A percentile compares a stretch with the other conserved stretches of the same genome.
These are phyloP conservation scores for Ardeotis arabs DNA, from an alignment of 2,113 vertebrate genomes.

Conservation along the genomic window DNA sequence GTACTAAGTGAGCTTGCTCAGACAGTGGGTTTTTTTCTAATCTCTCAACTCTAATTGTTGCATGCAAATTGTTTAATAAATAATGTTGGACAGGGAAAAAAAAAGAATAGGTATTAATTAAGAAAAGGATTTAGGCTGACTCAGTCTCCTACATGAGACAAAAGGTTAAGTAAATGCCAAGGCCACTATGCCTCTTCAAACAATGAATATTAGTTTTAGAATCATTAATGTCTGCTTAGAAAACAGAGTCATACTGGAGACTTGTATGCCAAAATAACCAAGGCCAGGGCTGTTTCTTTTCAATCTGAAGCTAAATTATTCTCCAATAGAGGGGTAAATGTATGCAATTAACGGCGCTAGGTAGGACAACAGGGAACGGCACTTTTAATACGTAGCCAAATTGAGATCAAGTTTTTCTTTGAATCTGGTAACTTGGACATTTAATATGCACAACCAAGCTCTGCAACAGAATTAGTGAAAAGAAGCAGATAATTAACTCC, in stretches of 20 bases:
- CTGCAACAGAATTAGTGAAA: conserved; percentile 12
- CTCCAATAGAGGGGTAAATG: conserved; percentile 82
- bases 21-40: conserved; percentile 57
- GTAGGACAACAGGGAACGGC: conserved; percentile 74
- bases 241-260: conserved; percentile 93
- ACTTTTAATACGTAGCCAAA: conserved; percentile 75
- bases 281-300: conserved; percentile 85
- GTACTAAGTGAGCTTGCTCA: conserved; percentile 8
- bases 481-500: conserved; percentile 30
- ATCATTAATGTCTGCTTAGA: conserved; percentile 97
- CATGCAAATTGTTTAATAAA: conserved; percentile 84
- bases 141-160: conserved; percentile 94
- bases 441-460: conserved; percentile 48
- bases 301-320: conserved; percentile 90
- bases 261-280: conserved; percentile 87
- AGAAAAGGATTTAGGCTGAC: conserved; percentile 96
- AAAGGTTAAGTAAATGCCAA: conserved; percentile 99
- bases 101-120: conserved; percentile 98
- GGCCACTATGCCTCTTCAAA: conserved; percentile 96
- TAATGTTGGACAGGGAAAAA: conserved; percentile 72
- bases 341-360: conserved; percentile 85
- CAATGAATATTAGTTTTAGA: conserved; percentile 99
- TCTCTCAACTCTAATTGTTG: conserved; percentile 74
- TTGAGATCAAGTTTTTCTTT: conserved; percentile 75
- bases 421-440: conserved; percentile 45